Conservation (phyloP, 2,113 vertebrate species). For the Hemiprocne comata region DNA sequence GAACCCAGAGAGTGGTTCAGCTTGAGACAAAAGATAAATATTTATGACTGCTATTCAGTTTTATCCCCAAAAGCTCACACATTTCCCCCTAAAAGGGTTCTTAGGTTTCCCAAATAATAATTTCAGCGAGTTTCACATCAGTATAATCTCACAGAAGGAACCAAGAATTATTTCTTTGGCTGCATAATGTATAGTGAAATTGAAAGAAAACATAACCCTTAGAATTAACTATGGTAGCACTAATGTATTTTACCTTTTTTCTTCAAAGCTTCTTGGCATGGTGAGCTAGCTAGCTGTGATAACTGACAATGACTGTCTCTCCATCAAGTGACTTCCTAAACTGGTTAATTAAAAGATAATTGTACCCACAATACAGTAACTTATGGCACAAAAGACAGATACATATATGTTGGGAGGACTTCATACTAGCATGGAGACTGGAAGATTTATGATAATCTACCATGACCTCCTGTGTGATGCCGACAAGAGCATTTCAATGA, state of each 20-base stretch:
- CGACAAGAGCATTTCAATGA: conserved; percentile 44
- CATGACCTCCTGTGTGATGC: conserved; percentile 1
- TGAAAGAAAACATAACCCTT: neutral
- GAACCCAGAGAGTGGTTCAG: neutral
- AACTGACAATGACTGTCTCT: neutral
- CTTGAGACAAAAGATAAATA: neutral
- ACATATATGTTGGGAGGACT: neutral
- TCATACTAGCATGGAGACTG: neutral
- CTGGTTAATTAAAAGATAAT: neutral
- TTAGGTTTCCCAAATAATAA: neutral
- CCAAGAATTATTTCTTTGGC: neutral
- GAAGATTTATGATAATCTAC: conserved; percentile 36
- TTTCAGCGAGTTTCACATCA: neutral
- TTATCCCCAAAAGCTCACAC: neutral
- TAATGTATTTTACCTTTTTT: neutral
- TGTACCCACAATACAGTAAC: neutral
- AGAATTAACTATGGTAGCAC: neutral
- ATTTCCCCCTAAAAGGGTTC: neutral
- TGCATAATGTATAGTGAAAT: neutral
- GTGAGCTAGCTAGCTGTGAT: neutral
- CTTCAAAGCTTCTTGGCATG: neutral
- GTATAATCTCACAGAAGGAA: neutral
- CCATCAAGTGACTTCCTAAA: neutral
- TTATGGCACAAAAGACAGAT: neutral
- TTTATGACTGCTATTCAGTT: neutral